Evolutionary conservation across 2,888 invertebrate species (phyloP).

Genomic region (Allygus modestus): DNA sequence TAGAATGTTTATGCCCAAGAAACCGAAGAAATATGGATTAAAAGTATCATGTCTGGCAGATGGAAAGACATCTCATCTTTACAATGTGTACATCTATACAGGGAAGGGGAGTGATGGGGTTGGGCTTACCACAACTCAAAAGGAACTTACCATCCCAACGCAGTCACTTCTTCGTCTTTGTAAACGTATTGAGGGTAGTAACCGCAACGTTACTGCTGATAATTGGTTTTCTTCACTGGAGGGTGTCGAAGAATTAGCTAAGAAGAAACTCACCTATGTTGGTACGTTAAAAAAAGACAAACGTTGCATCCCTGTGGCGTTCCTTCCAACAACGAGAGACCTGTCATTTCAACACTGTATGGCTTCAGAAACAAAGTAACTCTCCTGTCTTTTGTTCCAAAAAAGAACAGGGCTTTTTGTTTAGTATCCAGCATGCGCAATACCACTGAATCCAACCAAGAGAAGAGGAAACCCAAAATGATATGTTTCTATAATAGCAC

Average conservation of each 20-base stretch:
- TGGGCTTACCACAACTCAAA: conserved; percentile 69
- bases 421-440: conserved; percentile 67
- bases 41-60: conserved; percentile 67
- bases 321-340: conserved; percentile 56
- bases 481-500: conserved; percentile 63
- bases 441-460: conserved; percentile 40
- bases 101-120: conserved; percentile 68
- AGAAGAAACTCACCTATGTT: conserved; percentile 60
- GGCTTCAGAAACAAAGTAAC: conserved; percentile 62
- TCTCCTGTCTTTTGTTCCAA: conserved; percentile 65
- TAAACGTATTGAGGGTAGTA: conserved; percentile 70
- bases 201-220: conserved; percentile 71
- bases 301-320: conserved; percentile 63
- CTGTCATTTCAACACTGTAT: conserved; percentile 53
- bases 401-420: conserved; percentile 64
- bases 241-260: conserved; percentile 66
- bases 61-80: conserved; percentile 24
- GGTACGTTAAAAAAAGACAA: conserved; percentile 65
- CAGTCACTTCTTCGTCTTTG: conserved; percentile 70
- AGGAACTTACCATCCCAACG: conserved; percentile 70
- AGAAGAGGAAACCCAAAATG: conserved; percentile 65
- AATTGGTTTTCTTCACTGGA: conserved; percentile 72
- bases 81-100: conserved; percentile 53
- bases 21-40: conserved; percentile 70
- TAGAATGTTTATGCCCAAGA: conserved; percentile 52